Evolutionary conservation across 2,888 invertebrate species (phyloP), one percentile per base, ranked within the genome.

Genomic region (Parelbella ahira): DNA sequence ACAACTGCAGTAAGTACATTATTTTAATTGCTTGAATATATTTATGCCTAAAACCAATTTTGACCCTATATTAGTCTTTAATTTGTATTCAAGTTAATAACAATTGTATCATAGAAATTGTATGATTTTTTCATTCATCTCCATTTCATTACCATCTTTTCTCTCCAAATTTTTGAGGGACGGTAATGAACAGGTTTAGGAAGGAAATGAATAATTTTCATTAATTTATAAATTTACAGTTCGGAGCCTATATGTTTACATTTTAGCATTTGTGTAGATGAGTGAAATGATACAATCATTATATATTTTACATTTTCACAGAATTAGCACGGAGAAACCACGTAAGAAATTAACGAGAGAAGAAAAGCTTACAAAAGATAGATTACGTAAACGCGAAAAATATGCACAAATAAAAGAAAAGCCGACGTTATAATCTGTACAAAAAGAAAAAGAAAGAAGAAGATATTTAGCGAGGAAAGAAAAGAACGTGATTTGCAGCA

Each of bases 401-500:
- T 41, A 33, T 15, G 32, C 19, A 9, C n/a, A 8, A 19, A 41
- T 37, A 9, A 44, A 44, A 33, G 7, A 9, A 11, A 28, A 37
- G 13, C 30, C 34, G 1, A 18, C 12, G 1, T 30, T 24, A 32
- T 37, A 37, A 10, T 21, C 32, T 3, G 3, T 25, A 10, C 27
- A 44, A 19, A 44, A 44, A 27, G 37, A 37, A 21, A 37, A 44
- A 15, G 37, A 44, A 32, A 18, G 4, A 4, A 15, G 4, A 4
- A 15, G 15, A 15, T 15, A 15, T 4, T 3, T 15, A 15, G 6
- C 3, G 20, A 6, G 12, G 13, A 11, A 27, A 27, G 12, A 27
- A 7, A 12, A 27, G 6, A 20, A 20, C 5, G 12, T 12, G 13
- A 27, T 27, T 12, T 27, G 11, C 5, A 27, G 12, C 5, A 12